Conservation (phyloP, 1,140 invertebrate genomes). For the Drosophila pruinosa region DNA sequence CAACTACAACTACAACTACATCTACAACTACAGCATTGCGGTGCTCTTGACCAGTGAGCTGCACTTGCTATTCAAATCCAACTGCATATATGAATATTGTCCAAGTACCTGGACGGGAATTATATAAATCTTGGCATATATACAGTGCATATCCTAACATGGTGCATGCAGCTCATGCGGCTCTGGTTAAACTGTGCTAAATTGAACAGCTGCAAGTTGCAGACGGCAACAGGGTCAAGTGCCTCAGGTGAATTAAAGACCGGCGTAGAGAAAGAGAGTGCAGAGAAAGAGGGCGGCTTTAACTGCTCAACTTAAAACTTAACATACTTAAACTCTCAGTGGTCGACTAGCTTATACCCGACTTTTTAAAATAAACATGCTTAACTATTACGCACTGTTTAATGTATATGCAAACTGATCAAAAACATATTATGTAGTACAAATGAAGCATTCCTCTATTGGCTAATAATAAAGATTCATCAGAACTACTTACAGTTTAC, state of each 20-base stretch:
- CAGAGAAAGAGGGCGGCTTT: not conserved
- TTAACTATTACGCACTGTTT: too few relatives aligned
- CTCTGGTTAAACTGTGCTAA: slow-evolving; percentile 25
- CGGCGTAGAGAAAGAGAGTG: not conserved
- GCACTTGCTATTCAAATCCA: slow-evolving; percentile 30
- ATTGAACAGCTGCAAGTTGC: slow-evolving; percentile 27
- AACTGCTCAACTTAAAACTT: not conserved
- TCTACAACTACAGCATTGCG: slow-evolving; percentile 39
- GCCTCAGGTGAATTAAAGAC: slow-evolving; percentile 25
- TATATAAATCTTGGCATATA: not conserved
- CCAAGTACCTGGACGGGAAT: too few relatives aligned
- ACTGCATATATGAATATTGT: not conserved
- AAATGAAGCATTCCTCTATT: too few relatives aligned
- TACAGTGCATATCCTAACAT: slow-evolving; percentile 1
- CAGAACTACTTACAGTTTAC: too few relatives aligned
- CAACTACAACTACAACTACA: not conserved
- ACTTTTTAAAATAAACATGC: too few relatives aligned
- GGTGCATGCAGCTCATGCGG: not conserved
- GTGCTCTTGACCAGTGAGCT: slow-evolving; percentile 17
- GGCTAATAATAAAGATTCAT: too few relatives aligned
- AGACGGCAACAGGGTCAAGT: slow-evolving; percentile 38
- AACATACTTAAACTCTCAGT: too few relatives aligned
- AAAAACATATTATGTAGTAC: too few relatives aligned
- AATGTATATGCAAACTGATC: too few relatives aligned
- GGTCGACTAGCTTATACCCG: not conserved